These are phyloP conservation scores for Eledona agricola DNA, from an alignment of 2,888 invertebrate species.

Conservation along the genomic window DNA sequence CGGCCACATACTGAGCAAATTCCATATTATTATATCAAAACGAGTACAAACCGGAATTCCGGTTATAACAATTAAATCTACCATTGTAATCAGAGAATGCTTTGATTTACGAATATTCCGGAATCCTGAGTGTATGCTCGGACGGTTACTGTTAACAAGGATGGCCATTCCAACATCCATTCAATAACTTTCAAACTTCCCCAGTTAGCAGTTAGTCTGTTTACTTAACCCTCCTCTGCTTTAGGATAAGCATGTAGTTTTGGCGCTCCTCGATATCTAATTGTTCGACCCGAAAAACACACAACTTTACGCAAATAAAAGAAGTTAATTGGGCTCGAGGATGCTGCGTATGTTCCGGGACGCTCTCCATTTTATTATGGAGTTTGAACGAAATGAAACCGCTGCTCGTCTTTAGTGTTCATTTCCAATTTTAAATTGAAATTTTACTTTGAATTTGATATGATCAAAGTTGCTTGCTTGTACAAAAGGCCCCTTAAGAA, in stretches of 20 bases:
- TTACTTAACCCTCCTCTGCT: slow-evolving; percentile 49
- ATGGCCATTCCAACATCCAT: slow-evolving; percentile 57
- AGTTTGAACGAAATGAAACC: slow-evolving; percentile 52
- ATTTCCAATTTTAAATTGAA: slow-evolving; percentile 59
- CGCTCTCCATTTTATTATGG: slow-evolving; percentile 40
- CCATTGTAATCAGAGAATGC: slow-evolving; percentile 51
- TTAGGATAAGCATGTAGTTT: too few relatives aligned
- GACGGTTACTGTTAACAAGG: slow-evolving; percentile 49
- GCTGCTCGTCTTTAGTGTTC: slow-evolving; percentile 49
- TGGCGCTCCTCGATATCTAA: too few relatives aligned
- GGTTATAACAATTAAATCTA: slow-evolving; percentile 53
- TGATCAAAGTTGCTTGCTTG: slow-evolving; percentile 55
- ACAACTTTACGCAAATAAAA: too few relatives aligned
- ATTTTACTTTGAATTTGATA: slow-evolving; percentile 59
- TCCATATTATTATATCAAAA: slow-evolving; percentile 53
- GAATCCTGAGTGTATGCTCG: slow-evolving; percentile 41
- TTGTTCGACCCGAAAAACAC: too few relatives aligned
- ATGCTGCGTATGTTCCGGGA: slow-evolving; percentile 18
- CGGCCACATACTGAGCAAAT: slow-evolving; percentile 48
- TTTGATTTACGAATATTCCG: slow-evolving; percentile 52
- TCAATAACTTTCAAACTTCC: slow-evolving; percentile 60
- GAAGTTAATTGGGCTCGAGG: slow-evolving; percentile 23
- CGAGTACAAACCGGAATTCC: slow-evolving; percentile 54
- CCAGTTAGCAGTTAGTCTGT: slow-evolving; percentile 60
- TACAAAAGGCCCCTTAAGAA: slow-evolving; percentile 46